Percentiles rank a stretch among this genome's conserved stretches.
Evolutionary conservation across 2,113 vertebrate genomes (phyloP).

Genomic region (Sciurus niger): DNA sequence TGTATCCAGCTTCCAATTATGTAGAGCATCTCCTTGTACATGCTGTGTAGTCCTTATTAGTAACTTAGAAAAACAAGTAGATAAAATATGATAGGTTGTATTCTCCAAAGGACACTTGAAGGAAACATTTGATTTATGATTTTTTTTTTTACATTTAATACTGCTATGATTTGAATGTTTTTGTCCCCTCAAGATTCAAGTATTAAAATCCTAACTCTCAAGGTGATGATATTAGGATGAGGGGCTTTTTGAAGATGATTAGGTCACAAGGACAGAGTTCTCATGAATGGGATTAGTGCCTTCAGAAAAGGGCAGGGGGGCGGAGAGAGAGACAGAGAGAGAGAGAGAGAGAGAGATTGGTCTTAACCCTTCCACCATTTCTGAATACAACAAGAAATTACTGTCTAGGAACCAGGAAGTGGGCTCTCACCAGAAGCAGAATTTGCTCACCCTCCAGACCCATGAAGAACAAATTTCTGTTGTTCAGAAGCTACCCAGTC

Average conservation of each 20-base stretch:
- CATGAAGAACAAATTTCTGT: neutral
- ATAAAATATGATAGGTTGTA: conserved; percentile 71
- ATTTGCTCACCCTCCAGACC: neutral
- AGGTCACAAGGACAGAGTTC: too few relatives aligned
- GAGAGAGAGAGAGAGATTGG: neutral
- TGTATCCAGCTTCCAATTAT: conserved; percentile 76
- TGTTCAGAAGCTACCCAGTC: neutral
- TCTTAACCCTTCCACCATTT: accelerated
- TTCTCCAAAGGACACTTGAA: conserved; percentile 77
- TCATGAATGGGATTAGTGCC: neutral
- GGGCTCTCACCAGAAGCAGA: neutral
- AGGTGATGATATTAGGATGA: neutral
- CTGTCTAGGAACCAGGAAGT: neutral
- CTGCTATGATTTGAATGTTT: neutral
- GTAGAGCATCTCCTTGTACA: conserved; percentile 68
- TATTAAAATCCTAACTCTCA: neutral
- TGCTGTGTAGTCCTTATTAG: conserved; percentile 68
- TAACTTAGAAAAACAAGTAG: conserved; percentile 58
- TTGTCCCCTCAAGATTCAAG: neutral
- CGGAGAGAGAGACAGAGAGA: too few relatives aligned
- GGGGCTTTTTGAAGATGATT: neutral
- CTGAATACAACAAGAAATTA: neutral
- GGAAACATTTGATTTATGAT: conserved; percentile 62
- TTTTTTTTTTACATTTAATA: conserved; percentile 53
- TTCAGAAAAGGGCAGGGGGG: neutral